These are phyloP conservation scores for Cremastobaeus sp. DNA, from an alignment of 2,888 invertebrate species.

Conservation along the genomic window DNA sequence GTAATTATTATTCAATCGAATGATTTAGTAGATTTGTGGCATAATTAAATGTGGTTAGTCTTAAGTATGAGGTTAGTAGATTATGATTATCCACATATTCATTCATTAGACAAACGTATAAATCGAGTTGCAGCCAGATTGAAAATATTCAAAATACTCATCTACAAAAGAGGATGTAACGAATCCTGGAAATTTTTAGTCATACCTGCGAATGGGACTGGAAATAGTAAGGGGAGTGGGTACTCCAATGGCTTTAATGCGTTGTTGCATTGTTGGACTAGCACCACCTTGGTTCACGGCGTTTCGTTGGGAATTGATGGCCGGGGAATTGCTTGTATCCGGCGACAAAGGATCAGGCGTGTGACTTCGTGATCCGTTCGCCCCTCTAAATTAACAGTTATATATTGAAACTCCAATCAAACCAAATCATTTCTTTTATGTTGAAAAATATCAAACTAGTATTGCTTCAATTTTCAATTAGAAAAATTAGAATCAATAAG, in stretches of 20 bases:
- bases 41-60: too few relatives aligned
- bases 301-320: slow-evolving; percentile 71
- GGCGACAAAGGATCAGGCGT: slow-evolving; percentile 82
- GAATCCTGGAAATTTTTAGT: slow-evolving; percentile 9
- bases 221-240: slow-evolving; percentile 92
- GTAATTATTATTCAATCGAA: too few relatives aligned
- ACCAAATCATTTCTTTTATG: too few relatives aligned
- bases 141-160: neutral
- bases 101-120: too few relatives aligned
- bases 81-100: too few relatives aligned
- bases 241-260: slow-evolving; percentile 93
- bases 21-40: too few relatives aligned
- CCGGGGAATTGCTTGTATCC: slow-evolving; percentile 79
- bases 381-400: slow-evolving; percentile 77
- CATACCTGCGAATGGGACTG: slow-evolving; percentile 92
- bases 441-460: too few relatives aligned
- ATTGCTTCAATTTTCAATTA: too few relatives aligned
- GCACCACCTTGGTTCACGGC: slow-evolving; percentile 79
- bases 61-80: too few relatives aligned
- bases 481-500: too few relatives aligned
- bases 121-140: too few relatives aligned
- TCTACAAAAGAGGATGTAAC: neutral
- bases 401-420: neutral
- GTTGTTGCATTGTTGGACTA: slow-evolving; percentile 93
- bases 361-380: slow-evolving; percentile 83